These are phyloP conservation scores for Drosophila insularis DNA, from an alignment of 1,140 invertebrate species.

Conservation along the genomic window DNA sequence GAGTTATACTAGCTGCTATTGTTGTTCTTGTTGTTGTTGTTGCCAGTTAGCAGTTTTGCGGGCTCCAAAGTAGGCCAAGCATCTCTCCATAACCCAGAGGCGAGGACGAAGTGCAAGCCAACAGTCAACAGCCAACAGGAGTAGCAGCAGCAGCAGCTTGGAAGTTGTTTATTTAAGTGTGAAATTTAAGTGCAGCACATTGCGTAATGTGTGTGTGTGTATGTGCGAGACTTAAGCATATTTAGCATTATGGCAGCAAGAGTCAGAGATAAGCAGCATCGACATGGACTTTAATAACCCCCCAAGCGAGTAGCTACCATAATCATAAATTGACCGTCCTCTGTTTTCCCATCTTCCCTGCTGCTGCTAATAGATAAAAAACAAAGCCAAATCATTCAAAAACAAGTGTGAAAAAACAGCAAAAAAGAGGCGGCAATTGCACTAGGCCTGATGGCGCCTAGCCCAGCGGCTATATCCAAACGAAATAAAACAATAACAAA, in stretches of 20 bases:
- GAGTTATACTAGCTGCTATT: constrained; percentile 44
- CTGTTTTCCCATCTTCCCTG: background rate
- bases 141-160: constrained; percentile 35
- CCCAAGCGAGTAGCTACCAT: constrained; percentile 17
- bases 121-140: constrained; percentile 45
- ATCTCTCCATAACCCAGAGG: constrained; percentile 35
- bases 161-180: constrained; percentile 79
- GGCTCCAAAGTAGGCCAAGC: constrained; percentile 73
- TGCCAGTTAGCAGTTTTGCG: constrained; percentile 74
- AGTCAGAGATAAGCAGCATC: constrained; percentile 52
- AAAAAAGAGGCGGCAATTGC: constrained; percentile 33
- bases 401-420: constrained; percentile 15
- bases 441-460: constrained; percentile 54
- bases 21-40: constrained; percentile 32
- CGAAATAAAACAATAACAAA: constrained; percentile 63
- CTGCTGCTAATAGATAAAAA: constrained; percentile 62
- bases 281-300: constrained; percentile 57
- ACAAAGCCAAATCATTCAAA: constrained; percentile 10
- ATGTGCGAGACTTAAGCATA: constrained; percentile 41
- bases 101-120: constrained; percentile 51
- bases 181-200: constrained; percentile 69
- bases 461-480: constrained; percentile 37
- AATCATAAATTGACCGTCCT: constrained; percentile 60
- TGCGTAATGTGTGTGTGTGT: constrained; percentile 62
- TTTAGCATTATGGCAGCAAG: constrained; percentile 55